Evolutionary conservation across 2,888 invertebrate species (phyloP), one percentile per base, ranked within the genome.

Genomic region (Drosophila quinaria): DNA sequence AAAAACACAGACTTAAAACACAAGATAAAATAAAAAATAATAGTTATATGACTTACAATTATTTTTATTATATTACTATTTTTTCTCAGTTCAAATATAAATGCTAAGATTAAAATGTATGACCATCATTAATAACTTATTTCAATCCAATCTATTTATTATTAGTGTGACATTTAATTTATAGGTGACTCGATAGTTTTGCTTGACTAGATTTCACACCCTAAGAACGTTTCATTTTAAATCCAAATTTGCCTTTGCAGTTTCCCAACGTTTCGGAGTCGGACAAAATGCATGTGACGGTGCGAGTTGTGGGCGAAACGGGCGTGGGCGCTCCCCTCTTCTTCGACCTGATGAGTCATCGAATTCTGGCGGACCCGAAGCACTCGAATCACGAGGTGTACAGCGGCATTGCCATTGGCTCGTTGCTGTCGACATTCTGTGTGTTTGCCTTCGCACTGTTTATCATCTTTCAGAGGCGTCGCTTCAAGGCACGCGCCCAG

Each of bases 261-360:
- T 93, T 93, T 64, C 92, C 93, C 22, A 92, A 92, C 54, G 87
- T 92, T 15, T 91, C 92, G 6, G 91, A 92, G 59, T 85, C 87
- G 9, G 91, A 92, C 22, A 91, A 91, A 81, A 91, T 93, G 42
- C 92, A 93, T 73, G 91, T 93, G 37, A 91, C 93, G 10, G 87
- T 93, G 3, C 90, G 92, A 9, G 93, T 92, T 3, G 90, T 92
- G 11, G 92, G 93, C 1, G 92, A 92, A 35, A 92, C 91, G 1
- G 93, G 92, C 6, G 89, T 91, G 3, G 93, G 93, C 0, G 91
- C 92, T 1, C 93, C 93, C 3, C 91, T 93, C 50, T 92, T 85
- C 54, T 90, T 92, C 11, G 91, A 93, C 70, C 69, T 92, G 55
- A 80, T 87, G 4, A 87, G 86, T 65, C 90, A 90, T 63, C 81